Evolutionary conservation across 2,888 invertebrate genomes (phyloP).

Genomic region (Germaria angustata): DNA sequence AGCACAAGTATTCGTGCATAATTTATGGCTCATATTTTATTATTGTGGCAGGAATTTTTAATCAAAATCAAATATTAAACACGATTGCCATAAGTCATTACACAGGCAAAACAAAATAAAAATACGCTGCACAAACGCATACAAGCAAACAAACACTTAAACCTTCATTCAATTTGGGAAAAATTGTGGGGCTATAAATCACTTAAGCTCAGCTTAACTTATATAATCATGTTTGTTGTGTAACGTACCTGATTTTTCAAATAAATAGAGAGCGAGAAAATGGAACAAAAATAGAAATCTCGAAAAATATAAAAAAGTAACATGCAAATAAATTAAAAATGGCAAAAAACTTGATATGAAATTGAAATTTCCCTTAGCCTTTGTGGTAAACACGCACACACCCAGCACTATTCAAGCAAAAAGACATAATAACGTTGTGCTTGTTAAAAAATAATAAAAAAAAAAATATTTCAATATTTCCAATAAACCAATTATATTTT

Average conservation of each 20-base stretch:
- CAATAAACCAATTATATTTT: slow-evolving; percentile 66
- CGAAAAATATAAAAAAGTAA: not conserved
- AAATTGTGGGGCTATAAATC: slow-evolving; percentile 14
- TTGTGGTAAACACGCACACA: not conserved
- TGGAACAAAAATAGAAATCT: slow-evolving; percentile 14
- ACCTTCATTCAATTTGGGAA: slow-evolving; percentile 26
- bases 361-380: slow-evolving; percentile 46
- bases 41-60: slow-evolving; percentile 10
- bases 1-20: not conserved
- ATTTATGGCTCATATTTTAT: not conserved
- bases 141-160: not conserved
- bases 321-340: slow-evolving; percentile 36
- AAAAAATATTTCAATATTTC: slow-evolving; percentile 65
- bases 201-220: slow-evolving; percentile 43
- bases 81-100: slow-evolving; percentile 40
- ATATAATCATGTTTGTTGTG: slow-evolving; percentile 44
- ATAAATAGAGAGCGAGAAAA: slow-evolving; percentile 10
- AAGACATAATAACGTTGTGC: not conserved
- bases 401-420: not conserved
- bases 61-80: slow-evolving; percentile 42
- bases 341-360: slow-evolving; percentile 32
- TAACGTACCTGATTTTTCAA: slow-evolving; percentile 45
- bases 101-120: not conserved
- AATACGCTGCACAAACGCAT: not conserved
- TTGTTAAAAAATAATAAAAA: too few species aligned